Base-by-base conservation (phyloP, 1,140 invertebrate species). In the Triops cancriformis region DNA sequence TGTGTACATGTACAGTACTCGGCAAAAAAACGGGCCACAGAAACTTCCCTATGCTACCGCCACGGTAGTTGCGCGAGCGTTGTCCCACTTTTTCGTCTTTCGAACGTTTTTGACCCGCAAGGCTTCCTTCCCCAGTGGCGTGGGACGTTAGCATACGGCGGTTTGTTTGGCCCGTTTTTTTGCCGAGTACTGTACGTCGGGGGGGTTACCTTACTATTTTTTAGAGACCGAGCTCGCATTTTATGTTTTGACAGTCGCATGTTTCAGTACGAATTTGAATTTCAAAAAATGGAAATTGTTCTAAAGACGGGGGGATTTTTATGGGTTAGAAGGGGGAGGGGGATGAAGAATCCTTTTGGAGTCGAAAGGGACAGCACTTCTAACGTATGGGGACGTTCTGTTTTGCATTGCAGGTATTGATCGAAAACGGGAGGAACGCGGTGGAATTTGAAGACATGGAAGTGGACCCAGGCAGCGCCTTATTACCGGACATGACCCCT, bases 401-500 rank as follows among this genome's bases (percentile, higher is more conserved):
- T 64, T 64, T 64, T 64, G 51, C 51, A 64, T 64, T 64, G 9
- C 82, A 89, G 88, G 83, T 93, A 41, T 82, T 94, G 14, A 82
- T 95, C 4, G 89, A 90, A 3, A 82, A 84, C 23, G 87, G 88
- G 7, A 85, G 84, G 11, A 84, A 87, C 79, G 91, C 91, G 1
- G 88, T 89, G 1, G 89, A 93, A 82, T 96, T 95, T 82, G 93
- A 94, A 82, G 89, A 91, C 82, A 87, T 94, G 73, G 82, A 87
- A 0, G 87, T 95, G 12, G 91, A 93, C 82, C 84, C 88, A 12
- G 89, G 90, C n/a, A 88, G 89, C 84, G 85, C 87, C 76, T 90
- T 98, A 76, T 85, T 96, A 77, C 91, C 93, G 0, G 94, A 97
- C 84, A 92, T 94, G 51, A 88, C 89, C 74, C 86, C 97, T 79